A percentile compares a stretch with the other conserved stretches of the same genome.
These are phyloP conservation scores for Elachura formosa DNA, from an alignment of 2,113 vertebrate species.

Conservation along the genomic window DNA sequence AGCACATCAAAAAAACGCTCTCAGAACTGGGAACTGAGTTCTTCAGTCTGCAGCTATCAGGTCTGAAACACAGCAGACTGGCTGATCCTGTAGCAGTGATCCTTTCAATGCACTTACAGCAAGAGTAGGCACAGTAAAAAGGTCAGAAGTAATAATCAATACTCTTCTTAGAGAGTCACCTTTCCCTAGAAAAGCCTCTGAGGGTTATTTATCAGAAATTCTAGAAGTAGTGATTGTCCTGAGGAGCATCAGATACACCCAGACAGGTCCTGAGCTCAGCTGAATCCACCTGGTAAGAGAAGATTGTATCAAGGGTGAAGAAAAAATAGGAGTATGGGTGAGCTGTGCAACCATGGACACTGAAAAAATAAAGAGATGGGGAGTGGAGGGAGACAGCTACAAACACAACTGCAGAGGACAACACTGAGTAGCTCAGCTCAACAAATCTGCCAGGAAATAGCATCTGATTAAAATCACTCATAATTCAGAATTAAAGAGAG, in stretches of 20 bases:
- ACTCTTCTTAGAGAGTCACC: neutral
- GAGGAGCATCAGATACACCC: neutral
- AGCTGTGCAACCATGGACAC: neutral
- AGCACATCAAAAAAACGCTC: neutral
- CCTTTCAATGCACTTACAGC: neutral
- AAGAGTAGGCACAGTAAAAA: neutral
- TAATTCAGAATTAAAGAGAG: neutral
- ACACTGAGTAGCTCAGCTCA: neutral
- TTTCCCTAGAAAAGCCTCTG: neutral
- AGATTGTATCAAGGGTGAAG: neutral
- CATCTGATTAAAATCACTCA: neutral
- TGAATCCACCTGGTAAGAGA: neutral
- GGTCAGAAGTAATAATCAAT: neutral
- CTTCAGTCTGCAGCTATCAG: neutral
- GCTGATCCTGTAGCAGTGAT: neutral
- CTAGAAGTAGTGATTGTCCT: neutral
- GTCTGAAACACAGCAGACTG: neutral
- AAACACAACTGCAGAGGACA: neutral
- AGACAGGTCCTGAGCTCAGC: neutral
- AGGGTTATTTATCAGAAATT: neutral
- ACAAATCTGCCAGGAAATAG: neutral
- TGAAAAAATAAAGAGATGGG: neutral
- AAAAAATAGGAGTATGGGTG: rapidly evolving
- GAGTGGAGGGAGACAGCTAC: neutral
- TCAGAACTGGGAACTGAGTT: neutral